These are phyloP conservation scores for Pandemis heparana DNA, from an alignment of 2,888 invertebrate species.

Conservation along the genomic window DNA sequence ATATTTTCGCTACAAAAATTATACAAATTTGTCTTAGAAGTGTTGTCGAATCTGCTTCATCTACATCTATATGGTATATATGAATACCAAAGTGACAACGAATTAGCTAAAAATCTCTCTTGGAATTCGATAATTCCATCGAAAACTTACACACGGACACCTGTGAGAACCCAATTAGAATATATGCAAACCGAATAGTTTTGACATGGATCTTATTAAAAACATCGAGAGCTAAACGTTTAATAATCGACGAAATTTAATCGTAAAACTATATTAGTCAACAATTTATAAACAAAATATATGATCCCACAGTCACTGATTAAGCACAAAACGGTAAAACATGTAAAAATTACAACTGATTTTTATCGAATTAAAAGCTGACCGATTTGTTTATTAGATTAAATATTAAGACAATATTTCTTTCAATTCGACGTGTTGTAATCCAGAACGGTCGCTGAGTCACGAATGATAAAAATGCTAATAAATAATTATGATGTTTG, in stretches of 20 bases:
- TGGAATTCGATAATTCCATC: slow-evolving; percentile 29
- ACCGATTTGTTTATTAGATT: slow-evolving; percentile 42
- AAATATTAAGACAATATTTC: slow-evolving; percentile 37
- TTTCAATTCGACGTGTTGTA: slow-evolving; percentile 34
- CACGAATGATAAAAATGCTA: slow-evolving; percentile 34
- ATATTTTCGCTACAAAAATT: slow-evolving; percentile 26
- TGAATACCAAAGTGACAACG: slow-evolving; percentile 36
- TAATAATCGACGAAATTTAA: slow-evolving; percentile 35
- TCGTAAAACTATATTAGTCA: slow-evolving; percentile 28
- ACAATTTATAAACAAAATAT: slow-evolving; percentile 28
- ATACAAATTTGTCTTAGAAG: slow-evolving; percentile 22
- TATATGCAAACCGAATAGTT: slow-evolving; percentile 32
- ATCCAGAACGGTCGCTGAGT: slow-evolving; percentile 42
- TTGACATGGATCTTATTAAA: slow-evolving; percentile 33
- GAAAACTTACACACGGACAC: slow-evolving; percentile 8
- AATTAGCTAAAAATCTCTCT: slow-evolving; percentile 36
- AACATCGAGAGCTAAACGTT: slow-evolving; percentile 21
- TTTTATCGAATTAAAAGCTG: slow-evolving; percentile 32
- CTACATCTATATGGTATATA: slow-evolving; percentile 34
- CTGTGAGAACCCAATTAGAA: slow-evolving; percentile 35
- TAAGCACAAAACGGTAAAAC: slow-evolving; percentile 37
- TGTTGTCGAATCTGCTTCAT: slow-evolving; percentile 26
- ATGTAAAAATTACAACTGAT: slow-evolving; percentile 34
- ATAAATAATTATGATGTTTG: slow-evolving; percentile 43
- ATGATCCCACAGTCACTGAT: slow-evolving; percentile 32